Base-by-base conservation (phyloP, 1,140 invertebrate genomes). In the Ostrea edulis region DNA sequence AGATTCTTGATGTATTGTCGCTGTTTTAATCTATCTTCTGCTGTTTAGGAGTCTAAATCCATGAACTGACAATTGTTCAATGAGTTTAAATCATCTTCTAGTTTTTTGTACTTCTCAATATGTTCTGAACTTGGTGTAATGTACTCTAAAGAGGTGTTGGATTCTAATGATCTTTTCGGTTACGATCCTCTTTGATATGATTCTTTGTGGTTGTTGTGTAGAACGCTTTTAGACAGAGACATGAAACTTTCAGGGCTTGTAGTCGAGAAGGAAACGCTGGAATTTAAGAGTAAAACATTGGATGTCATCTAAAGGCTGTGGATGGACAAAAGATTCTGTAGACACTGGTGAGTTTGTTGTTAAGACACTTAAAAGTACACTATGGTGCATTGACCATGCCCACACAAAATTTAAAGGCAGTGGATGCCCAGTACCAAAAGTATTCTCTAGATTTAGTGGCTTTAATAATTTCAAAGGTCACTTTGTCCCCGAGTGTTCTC, bases 1-100 rank as follows among this genome's bases (percentile, higher is more conserved):
- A 85, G 29, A 29, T 82, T 65, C 20, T 88, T 81, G 22, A 85
- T 88, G 44, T 58, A 88, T 65, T 29, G 77, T 53, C 84, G 82
- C 54, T 71, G n/a, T 29, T 82, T 68, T n/a, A 68, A 8, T 25
- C 85, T 77, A 58, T 86, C 71, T 62, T 82, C 55, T 55, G 87
- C 68, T 51, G 83, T 22, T 20, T 62, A 85, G 3, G n/a, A 51
- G 77, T 82, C 83, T 53, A 88, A 51, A 58, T 88, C 82, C 22
- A 71, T 29, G 22, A 8, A 29, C 25, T 71, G 22, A 71, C 29
- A 71, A 71, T 71, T 25, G 11, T 71, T 71, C 22, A 29, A 71
- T 12, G 25, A 71, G 22, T 86, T 51, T 25, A 55, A 25, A 86
- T 77, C 11, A 51, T 65, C 17, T 29, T 86, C 44, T 52, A 83